These are phyloP conservation scores for Sialis lutaria DNA, from an alignment of 2,888 invertebrate species.

Conservation along the genomic window DNA sequence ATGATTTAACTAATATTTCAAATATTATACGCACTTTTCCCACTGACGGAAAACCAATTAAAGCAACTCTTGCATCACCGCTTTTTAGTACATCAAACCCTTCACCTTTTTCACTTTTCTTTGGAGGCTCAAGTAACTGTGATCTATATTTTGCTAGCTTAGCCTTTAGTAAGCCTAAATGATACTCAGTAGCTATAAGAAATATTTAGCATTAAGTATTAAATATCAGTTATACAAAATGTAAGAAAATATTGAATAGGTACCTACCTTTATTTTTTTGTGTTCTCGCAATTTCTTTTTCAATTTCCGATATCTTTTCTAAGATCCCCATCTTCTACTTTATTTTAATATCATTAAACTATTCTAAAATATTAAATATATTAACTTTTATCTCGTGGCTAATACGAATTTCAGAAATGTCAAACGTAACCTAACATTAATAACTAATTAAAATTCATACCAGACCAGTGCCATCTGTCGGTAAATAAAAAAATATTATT, in stretches of 20 bases:
- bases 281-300: constrained; percentile 93
- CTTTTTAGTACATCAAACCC: constrained; percentile 99
- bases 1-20: constrained; percentile 1
- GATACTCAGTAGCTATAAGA: constrained; percentile 89
- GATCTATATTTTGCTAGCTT: constrained; percentile 90
- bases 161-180: constrained; percentile 93
- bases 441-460: too few relatives aligned
- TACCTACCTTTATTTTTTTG: constrained; percentile 94
- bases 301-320: constrained; percentile 97
- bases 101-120: constrained; percentile 88
- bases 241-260: background rate
- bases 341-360: background rate
- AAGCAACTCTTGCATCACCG: constrained; percentile 93
- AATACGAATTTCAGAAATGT: too few relatives aligned
- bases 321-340: constrained; percentile 75
- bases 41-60: constrained; percentile 97
- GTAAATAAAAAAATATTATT: too few relatives aligned
- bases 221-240: constrained; percentile 1
- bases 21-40: constrained; percentile 52
- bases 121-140: constrained; percentile 84
- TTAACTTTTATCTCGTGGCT: too few relatives aligned
- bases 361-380: background rate
- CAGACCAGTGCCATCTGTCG: too few relatives aligned
- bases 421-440: too few relatives aligned
- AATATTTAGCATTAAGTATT: constrained; percentile 2